phyloP scores from a whole-genome alignment of 1,140 invertebrate species.

The Lepidurus arcticus region DNA sequence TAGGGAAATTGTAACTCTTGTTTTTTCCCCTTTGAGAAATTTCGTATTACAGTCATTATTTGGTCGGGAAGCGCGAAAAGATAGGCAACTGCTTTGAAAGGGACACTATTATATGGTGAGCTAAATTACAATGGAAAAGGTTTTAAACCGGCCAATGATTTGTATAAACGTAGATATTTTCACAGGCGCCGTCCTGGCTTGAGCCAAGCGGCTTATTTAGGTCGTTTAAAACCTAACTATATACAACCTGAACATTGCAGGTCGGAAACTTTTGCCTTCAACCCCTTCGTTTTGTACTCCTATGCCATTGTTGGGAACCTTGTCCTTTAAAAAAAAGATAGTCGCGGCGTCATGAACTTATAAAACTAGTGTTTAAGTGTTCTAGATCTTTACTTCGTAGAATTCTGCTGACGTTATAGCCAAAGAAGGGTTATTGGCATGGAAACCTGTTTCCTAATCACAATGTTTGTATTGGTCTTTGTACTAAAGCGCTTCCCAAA shows the following conservation, averaged over 20 bases:
- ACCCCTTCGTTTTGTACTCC: background rate
- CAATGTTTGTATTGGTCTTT: background rate
- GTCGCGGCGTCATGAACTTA: background rate
- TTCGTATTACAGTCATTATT: background rate
- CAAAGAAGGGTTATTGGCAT: background rate
- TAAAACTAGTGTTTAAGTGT: background rate
- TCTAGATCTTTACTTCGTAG: background rate
- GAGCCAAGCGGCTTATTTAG: background rate
- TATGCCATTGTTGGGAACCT: background rate
- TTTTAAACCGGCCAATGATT: background rate
- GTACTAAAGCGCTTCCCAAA: background rate
- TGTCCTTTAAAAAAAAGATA: background rate
- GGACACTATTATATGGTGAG: background rate
- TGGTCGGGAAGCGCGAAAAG: conserved; percentile 1
- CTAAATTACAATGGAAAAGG: background rate
- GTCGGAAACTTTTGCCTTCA: background rate
- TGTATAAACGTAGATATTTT: background rate
- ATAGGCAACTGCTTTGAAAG: background rate
- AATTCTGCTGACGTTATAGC: background rate
- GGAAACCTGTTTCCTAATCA: background rate
- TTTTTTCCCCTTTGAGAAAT: background rate
- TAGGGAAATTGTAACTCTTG: background rate
- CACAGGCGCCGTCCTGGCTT: background rate
- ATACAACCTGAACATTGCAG: background rate
- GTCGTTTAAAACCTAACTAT: background rate